Base-by-base conservation (phyloP, 2,113 vertebrate genomes). In the Cariama cristata region DNA sequence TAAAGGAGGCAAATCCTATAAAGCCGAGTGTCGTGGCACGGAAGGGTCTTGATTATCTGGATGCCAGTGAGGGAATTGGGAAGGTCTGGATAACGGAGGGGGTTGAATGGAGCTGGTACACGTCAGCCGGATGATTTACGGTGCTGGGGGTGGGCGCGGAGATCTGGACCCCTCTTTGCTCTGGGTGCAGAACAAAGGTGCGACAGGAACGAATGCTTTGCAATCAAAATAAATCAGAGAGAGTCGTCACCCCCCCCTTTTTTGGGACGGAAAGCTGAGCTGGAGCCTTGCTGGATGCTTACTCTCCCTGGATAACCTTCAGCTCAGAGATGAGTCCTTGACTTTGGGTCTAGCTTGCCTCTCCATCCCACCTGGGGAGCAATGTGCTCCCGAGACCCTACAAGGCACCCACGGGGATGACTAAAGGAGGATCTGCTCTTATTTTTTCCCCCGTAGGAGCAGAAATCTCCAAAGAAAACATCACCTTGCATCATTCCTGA, bases 301-400 rank as follows among this genome's bases (percentile, higher is more conserved):
- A 2, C 44, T 49, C 11, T 5, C 23, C 18, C 9, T 52, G 66
- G 4, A 3, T 56, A 20, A 63, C 56, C 81, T 93, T 95, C 24
- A 72, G 23, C 79, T 75, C 1, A 1, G 59, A 75, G 22, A 58
- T 2, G 23, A 75, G 44, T 52, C 88, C 52, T 91, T 93, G 81
- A 2, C 24, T 66, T 84, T 33, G 33, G 63, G 9, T 32, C 68
- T 53, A 47, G 21, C 40, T 74, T 9, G 15, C 27, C 77, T 45
- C 47, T 91, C 38, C 69, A n/a, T 40, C 32, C 64, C 22, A 66
- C 45, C 45, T 0, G 0, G 17, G 52, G 72, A 74, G 12, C 11
- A 4, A 1, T 0, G 2, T 0, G 0, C 33, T 33, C 26, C 33
- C 1, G 2, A 49, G 53, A 19, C n/a, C 76, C 86, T 53, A 1